Evolutionary conservation across 2,888 invertebrate species (phyloP).

Genomic region (Spisula subtruncata): DNA sequence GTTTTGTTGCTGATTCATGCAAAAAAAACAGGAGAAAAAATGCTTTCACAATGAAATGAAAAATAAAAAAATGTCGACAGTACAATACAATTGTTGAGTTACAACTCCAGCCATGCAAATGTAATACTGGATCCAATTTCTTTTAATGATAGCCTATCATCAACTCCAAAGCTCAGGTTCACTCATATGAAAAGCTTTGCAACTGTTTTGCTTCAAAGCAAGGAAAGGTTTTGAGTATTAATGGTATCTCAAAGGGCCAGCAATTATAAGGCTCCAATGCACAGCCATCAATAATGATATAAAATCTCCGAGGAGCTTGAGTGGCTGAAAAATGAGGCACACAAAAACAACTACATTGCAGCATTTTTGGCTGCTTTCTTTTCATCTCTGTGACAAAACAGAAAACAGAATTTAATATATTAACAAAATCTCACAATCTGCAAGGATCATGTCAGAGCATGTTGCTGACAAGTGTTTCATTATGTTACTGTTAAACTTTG

Average conservation of each 20-base stretch:
- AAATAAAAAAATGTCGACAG: background rate
- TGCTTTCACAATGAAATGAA: background rate
- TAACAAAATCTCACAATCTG: too few relatives aligned
- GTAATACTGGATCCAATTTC: conserved; percentile 18
- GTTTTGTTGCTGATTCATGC: background rate
- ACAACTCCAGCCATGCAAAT: conserved; percentile 16
- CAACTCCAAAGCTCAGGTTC: conserved; percentile 3
- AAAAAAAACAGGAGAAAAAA: background rate
- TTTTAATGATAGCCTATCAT: background rate
- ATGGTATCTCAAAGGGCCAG: background rate
- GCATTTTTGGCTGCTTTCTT: background rate
- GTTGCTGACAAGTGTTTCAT: too few relatives aligned
- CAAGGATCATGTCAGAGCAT: too few relatives aligned
- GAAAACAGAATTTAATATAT: background rate
- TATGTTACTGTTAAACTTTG: too few relatives aligned
- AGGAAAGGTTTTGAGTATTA: background rate
- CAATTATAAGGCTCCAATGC: background rate
- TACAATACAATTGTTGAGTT: conserved; percentile 18
- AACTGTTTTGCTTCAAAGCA: conserved; percentile 10
- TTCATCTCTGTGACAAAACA: background rate
- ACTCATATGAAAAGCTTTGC: background rate
- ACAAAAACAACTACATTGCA: background rate
- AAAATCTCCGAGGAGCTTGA: background rate
- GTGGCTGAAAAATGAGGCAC: background rate
- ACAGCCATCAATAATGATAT: background rate